Conservation (phyloP, 2,797 vertebrate species). For the Craterocephalus amniculus region DNA sequence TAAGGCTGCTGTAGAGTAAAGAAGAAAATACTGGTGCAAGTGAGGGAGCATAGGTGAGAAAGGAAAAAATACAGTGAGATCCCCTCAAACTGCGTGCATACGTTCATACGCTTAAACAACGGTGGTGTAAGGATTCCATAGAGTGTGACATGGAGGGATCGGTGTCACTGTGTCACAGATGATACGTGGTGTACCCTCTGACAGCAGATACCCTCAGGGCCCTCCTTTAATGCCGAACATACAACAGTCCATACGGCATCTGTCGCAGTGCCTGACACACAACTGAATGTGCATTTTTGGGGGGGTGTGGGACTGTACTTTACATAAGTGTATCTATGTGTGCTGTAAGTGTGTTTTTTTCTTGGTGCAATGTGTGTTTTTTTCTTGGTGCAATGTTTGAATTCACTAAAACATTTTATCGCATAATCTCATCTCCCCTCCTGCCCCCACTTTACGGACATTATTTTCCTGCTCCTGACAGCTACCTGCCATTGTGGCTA, state of each 20-base stretch:
- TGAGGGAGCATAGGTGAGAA: not conserved
- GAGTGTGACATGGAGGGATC: slow-evolving; percentile 72
- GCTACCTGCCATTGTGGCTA: slow-evolving; percentile 42
- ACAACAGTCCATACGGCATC: slow-evolving; percentile 81
- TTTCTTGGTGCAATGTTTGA: slow-evolving; percentile 1
- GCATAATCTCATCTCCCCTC: not conserved
- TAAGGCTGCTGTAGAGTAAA: not conserved
- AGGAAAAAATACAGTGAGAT: slow-evolving; percentile 43
- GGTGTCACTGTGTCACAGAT: slow-evolving; percentile 79
- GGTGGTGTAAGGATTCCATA: slow-evolving; percentile 45
- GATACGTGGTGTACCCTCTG: slow-evolving; percentile 82
- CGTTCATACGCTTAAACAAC: slow-evolving; percentile 17
- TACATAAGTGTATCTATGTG: slow-evolving; percentile 16
- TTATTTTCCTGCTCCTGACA: slow-evolving; percentile 19
- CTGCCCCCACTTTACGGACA: not conserved
- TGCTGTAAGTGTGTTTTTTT: slow-evolving; percentile 1
- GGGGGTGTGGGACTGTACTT: slow-evolving; percentile 14
- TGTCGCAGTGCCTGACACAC: slow-evolving; percentile 73
- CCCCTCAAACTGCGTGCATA: slow-evolving; percentile 4
- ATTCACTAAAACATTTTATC: slow-evolving; percentile 16
- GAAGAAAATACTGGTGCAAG: not conserved
- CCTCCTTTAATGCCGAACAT: slow-evolving; percentile 74
- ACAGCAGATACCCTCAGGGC: slow-evolving; percentile 80
- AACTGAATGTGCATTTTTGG: slow-evolving; percentile 8
- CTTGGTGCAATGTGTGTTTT: not conserved